Evolutionary conservation across 2,888 invertebrate genomes (phyloP).

Genomic region (Dicyrtomina minuta): DNA sequence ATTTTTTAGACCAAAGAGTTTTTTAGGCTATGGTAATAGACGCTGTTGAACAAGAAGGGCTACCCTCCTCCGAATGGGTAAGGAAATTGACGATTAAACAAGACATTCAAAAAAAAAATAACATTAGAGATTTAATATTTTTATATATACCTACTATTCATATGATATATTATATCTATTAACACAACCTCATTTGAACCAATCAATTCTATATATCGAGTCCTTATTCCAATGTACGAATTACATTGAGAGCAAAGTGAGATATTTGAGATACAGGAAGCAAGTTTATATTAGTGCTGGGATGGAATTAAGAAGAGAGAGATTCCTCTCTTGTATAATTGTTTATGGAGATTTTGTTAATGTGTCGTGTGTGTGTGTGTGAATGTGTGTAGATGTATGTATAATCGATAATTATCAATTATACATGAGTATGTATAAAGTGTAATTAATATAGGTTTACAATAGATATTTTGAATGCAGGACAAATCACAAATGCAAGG

Average conservation of each 20-base stretch:
- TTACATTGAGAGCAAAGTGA: too few relatives aligned
- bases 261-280: too few relatives aligned
- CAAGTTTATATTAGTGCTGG: neutral
- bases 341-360: neutral
- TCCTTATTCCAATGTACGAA: neutral
- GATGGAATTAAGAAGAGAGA: neutral
- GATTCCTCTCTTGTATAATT: neutral
- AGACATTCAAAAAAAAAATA: neutral
- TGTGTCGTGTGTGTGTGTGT: too few relatives aligned
- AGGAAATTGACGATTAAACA: neutral
- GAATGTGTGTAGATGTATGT: too few relatives aligned
- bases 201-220: slow-evolving; percentile 2
- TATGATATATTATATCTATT: neutral
- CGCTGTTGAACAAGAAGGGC: slow-evolving; percentile 41
- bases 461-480: too few relatives aligned
- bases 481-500: too few relatives aligned
- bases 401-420: too few relatives aligned
- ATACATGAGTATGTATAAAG: too few relatives aligned
- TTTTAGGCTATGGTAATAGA: slow-evolving; percentile 42
- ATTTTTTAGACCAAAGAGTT: slow-evolving; percentile 16
- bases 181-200: slow-evolving; percentile 15
- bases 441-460: too few relatives aligned
- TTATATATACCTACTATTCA: neutral
- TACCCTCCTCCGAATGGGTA: slow-evolving; percentile 50
- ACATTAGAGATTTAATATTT: neutral